Percentiles rank a stretch among this genome's conserved stretches.
These are phyloP conservation scores for Leptoclinus maculatus DNA, from an alignment of 2,797 vertebrate genomes.

Conservation along the genomic window DNA sequence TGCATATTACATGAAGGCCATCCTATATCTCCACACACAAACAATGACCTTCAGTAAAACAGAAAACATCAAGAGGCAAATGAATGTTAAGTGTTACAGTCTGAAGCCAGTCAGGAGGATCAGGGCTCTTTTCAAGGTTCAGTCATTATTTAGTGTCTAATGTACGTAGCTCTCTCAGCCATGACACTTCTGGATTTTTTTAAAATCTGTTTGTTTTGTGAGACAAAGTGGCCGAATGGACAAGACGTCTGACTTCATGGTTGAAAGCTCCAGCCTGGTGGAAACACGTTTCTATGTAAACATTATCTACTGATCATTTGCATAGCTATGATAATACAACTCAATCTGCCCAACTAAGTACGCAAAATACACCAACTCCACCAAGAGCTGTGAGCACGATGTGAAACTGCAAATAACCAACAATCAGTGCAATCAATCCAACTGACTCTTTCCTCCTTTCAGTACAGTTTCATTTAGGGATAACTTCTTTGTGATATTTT, in stretches of 20 bases:
- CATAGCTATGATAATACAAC: too few species aligned
- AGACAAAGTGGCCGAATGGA: background rate
- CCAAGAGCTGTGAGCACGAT: background rate
- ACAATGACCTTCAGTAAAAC: slow-evolving; percentile 28
- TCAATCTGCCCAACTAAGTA: too few species aligned
- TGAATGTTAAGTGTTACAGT: background rate
- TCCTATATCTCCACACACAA: background rate
- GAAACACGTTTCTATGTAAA: too few species aligned
- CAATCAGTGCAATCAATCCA: too few species aligned
- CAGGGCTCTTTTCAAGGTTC: slow-evolving; percentile 1
- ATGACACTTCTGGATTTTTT: background rate
- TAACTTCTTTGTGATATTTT: background rate
- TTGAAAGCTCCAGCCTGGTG: too few species aligned
- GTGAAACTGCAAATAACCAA: background rate
- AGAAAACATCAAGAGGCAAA: slow-evolving; percentile 9
- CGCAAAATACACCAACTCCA: too few species aligned
- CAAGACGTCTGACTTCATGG: too few species aligned
- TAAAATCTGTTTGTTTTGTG: background rate
- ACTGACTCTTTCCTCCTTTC: background rate
- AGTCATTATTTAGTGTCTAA: background rate
- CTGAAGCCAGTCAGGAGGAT: background rate
- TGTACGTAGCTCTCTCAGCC: too few species aligned
- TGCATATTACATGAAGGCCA: slow-evolving; percentile 8
- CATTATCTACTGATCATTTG: too few species aligned
- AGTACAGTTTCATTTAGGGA: background rate